A percentile compares a stretch with the other conserved stretches of the same genome.
phyloP scores from a whole-genome alignment of 2,797 vertebrate species.

The Onychomys torridus region DNA sequence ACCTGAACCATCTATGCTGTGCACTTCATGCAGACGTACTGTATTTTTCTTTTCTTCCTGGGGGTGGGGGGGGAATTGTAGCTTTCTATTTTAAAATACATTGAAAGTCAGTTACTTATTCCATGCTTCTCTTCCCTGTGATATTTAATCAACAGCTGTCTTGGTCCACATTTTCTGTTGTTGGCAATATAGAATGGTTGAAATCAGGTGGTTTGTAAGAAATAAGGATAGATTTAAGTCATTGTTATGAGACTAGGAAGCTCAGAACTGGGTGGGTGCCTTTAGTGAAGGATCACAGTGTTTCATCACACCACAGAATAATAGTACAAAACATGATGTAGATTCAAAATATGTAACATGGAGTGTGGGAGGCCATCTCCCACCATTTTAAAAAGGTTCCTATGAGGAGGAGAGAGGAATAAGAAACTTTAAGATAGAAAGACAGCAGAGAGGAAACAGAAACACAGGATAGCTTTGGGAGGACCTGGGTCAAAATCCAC shows the following conservation, averaged over 20 bases:
- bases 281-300: neutral
- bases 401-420: too few species aligned
- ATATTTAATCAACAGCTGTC: neutral
- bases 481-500: too few species aligned
- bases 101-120: neutral
- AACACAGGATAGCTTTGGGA: too few species aligned
- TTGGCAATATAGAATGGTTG: neutral
- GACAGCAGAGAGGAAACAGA: too few species aligned
- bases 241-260: neutral
- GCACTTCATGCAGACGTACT: neutral
- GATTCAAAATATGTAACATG: neutral
- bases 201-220: neutral
- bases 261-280: neutral
- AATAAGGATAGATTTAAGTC: neutral
- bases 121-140: neutral
- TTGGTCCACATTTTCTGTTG: neutral
- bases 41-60: neutral
- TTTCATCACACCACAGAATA: neutral
- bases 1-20: neutral
- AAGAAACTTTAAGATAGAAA: too few species aligned
- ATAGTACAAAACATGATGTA: neutral
- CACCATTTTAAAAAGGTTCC: too few species aligned
- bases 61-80: neutral
- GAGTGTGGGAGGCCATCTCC: too few species aligned
- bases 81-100: neutral